A percentile compares a stretch with the other conserved stretches of the same genome.
Conservation (phyloP, 2,113 vertebrate genomes). For the Chaetodon auriga region DNA sequence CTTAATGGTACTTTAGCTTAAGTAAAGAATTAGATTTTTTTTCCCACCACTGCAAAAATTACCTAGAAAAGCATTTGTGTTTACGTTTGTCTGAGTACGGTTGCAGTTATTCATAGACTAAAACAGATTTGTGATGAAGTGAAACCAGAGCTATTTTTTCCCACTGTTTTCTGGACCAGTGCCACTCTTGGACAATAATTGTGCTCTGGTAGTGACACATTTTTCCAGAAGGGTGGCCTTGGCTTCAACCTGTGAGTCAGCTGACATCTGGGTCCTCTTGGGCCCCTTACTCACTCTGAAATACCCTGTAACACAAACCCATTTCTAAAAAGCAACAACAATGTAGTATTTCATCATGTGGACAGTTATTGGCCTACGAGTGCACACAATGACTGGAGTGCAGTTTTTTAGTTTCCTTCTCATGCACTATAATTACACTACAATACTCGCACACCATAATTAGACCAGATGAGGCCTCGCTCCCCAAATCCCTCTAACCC, state of each 20-base stretch:
- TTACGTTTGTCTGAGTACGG: not conserved
- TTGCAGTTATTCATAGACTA: constrained; percentile 38
- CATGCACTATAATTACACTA: constrained; percentile 14
- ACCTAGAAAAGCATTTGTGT: not conserved
- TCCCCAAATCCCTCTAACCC: not conserved
- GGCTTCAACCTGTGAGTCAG: constrained; percentile 66
- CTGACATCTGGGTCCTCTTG: constrained; percentile 8
- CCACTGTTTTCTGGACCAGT: constrained; percentile 49
- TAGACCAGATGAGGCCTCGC: constrained; percentile 16
- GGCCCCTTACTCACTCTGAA: constrained; percentile 9
- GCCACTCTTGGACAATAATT: constrained; percentile 60
- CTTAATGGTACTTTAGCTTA: not conserved
- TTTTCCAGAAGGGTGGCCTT: constrained; percentile 33
- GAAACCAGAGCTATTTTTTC: constrained; percentile 46
- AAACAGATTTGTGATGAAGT: constrained; percentile 24
- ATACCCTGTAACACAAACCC: not conserved
- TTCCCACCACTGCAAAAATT: not conserved
- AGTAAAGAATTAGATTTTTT: not conserved
- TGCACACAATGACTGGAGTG: constrained; percentile 15
- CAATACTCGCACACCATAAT: not conserved
- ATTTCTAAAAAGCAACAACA: constrained; percentile 32
- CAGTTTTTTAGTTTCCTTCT: constrained; percentile 5
- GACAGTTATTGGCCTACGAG: not conserved
- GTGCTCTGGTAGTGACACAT: constrained; percentile 34
- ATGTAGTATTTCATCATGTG: constrained; percentile 37